A percentile compares a stretch with the other conserved stretches of the same genome.
phyloP scores from a whole-genome alignment of 2,113 vertebrate genomes.

The Sturnira hondurensis region DNA sequence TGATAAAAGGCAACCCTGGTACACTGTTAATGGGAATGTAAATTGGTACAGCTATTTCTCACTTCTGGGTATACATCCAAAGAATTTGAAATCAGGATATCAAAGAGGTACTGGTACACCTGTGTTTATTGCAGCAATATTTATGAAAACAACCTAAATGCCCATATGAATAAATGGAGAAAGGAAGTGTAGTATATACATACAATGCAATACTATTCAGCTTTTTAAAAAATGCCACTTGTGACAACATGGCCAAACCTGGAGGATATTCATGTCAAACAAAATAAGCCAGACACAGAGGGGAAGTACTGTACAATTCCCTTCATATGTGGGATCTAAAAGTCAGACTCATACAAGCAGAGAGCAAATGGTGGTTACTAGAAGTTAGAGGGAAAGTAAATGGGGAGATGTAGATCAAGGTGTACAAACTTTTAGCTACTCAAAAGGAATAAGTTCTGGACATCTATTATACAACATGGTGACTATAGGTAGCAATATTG shows the following conservation, averaged over 20 bases:
- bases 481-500: not conserved
- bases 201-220: too few species aligned
- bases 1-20: too few species aligned
- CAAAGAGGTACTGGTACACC: not conserved
- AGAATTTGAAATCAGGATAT: not conserved
- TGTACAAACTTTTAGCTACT: not conserved
- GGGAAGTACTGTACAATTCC: not conserved
- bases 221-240: not conserved
- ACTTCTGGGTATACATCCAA: not conserved
- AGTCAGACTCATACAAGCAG: too few species aligned
- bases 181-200: too few species aligned
- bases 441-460: not conserved
- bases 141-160: not conserved
- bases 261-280: not conserved
- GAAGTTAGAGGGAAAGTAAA: too few species aligned
- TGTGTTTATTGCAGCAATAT: not conserved
- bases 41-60: too few species aligned
- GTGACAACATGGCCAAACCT: not conserved
- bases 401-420: too few species aligned
- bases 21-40: too few species aligned
- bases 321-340: too few species aligned
- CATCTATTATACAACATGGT: not conserved
- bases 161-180: not conserved
- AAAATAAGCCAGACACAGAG: not conserved
- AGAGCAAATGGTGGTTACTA: too few species aligned